phyloP scores from a whole-genome alignment of 2,888 invertebrate genomes.

The Drosophila ezoana region DNA sequence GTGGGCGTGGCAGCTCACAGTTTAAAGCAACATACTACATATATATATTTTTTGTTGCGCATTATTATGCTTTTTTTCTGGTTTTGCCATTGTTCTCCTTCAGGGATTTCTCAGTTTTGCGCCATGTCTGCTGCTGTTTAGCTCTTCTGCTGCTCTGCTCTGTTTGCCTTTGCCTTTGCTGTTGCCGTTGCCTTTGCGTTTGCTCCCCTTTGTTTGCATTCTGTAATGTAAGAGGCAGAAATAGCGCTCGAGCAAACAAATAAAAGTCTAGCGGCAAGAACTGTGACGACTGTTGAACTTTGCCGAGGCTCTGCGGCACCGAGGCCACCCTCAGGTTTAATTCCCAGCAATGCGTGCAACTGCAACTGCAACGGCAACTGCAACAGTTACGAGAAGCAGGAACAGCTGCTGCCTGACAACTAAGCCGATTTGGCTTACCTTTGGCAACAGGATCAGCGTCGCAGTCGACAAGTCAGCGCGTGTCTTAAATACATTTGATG shows the following conservation, averaged over 20 bases:
- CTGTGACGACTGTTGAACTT: constrained; percentile 75
- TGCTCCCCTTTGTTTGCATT: constrained; percentile 50
- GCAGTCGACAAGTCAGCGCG: constrained; percentile 57
- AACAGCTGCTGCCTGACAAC: constrained; percentile 20
- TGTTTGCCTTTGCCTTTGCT: constrained; percentile 38
- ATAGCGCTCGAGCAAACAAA: constrained; percentile 61
- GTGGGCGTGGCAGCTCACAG: constrained; percentile 59
- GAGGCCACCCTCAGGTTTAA: constrained; percentile 32
- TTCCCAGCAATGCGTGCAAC: constrained; percentile 14
- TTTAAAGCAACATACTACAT: constrained; percentile 26
- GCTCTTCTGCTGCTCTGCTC: constrained; percentile 11
- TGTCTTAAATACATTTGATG: constrained; percentile 63
- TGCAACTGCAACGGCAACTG: constrained; percentile 23
- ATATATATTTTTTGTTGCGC: constrained; percentile 25
- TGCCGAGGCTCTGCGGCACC: constrained; percentile 29
- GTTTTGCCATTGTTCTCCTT: constrained; percentile 41
- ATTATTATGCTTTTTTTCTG: constrained; percentile 44
- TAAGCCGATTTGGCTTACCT: constrained; percentile 75
- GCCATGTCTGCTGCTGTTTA: constrained; percentile 35
- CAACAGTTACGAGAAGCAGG: constrained; percentile 8
- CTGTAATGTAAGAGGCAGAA: constrained; percentile 51
- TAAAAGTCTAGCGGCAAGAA: constrained; percentile 56
- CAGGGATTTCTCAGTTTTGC: constrained; percentile 60
- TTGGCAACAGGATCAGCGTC: constrained; percentile 64
- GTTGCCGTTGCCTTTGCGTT: constrained; percentile 7